These are phyloP conservation scores for Chrysogorgia sp. DNA, from an alignment of 92 coral and sea anemone genomes.

Conservation along the genomic window DNA sequence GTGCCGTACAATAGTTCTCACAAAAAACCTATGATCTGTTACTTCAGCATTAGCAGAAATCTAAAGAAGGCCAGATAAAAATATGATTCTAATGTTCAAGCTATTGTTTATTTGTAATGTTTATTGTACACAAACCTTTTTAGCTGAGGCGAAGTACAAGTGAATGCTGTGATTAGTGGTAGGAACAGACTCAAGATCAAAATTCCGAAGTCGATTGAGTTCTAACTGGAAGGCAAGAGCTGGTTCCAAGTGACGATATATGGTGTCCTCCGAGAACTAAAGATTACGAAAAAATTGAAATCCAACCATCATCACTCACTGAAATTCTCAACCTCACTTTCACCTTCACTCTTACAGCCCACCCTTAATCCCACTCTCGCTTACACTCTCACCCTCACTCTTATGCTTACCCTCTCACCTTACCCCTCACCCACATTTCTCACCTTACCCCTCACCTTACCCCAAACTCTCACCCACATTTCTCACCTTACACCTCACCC, in stretches of 20 bases:
- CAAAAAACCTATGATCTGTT: constrained; percentile 89
- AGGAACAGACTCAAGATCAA: constrained; percentile 84
- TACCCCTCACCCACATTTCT: no score
- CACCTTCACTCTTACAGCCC: no score
- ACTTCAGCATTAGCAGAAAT: constrained; percentile 86
- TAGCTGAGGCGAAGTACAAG: constrained; percentile 89
- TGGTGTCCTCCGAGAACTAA: constrained; percentile 87
- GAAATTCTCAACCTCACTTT: background rate
- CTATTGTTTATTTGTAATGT: no score
- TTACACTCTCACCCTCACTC: no score
- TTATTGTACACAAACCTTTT: constrained; percentile 63
- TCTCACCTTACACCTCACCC: no score
- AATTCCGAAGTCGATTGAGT: constrained; percentile 86
- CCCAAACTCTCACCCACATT: no score
- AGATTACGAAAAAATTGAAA: background rate
- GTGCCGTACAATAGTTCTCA: constrained; percentile 90
- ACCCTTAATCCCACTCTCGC: no score
- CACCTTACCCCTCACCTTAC: no score
- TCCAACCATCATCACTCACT: background rate
- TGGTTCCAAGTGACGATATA: constrained; percentile 98
- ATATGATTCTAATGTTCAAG: no score
- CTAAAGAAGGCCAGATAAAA: constrained; percentile 45
- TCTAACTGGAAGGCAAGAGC: constrained; percentile 96
- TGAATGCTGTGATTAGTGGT: constrained; percentile 92
- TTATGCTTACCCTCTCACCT: no score